Evolutionary conservation across 2,113 vertebrate species (phyloP).

Genomic region (Paradisaea rubra): DNA sequence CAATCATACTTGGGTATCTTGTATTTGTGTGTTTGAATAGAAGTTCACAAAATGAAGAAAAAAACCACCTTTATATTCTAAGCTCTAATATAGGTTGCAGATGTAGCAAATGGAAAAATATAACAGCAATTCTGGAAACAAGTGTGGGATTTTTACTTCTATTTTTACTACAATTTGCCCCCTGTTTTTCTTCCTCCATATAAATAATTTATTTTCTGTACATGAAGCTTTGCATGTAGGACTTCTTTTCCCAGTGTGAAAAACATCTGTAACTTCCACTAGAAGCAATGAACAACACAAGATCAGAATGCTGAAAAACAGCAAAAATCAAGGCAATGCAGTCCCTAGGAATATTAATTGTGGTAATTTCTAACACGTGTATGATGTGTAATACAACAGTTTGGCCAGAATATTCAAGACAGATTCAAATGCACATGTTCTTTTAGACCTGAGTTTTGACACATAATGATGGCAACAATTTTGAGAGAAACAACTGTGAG

Average conservation of each 20-base stretch:
- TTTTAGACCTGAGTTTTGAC: background rate
- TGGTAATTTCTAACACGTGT: background rate
- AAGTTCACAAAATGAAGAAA: background rate
- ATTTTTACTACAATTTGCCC: background rate
- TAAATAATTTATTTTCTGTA: background rate
- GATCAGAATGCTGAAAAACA: background rate
- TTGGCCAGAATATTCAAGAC: background rate
- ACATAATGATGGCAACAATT: background rate
- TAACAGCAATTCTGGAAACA: background rate
- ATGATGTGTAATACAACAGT: background rate
- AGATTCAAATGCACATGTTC: background rate
- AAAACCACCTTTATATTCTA: background rate
- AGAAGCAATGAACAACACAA: background rate
- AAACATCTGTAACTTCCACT: background rate
- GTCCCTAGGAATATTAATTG: background rate
- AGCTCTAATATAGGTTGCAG: background rate
- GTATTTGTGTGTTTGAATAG: background rate
- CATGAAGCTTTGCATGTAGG: background rate
- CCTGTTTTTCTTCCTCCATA: background rate
- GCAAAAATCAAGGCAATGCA: background rate
- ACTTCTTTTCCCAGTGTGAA: background rate
- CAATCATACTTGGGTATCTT: background rate
- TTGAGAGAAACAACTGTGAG: background rate
- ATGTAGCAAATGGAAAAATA: background rate
- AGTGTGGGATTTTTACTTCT: background rate